Base-by-base conservation (phyloP, 2,797 vertebrate species). In the Argya squamiceps region DNA sequence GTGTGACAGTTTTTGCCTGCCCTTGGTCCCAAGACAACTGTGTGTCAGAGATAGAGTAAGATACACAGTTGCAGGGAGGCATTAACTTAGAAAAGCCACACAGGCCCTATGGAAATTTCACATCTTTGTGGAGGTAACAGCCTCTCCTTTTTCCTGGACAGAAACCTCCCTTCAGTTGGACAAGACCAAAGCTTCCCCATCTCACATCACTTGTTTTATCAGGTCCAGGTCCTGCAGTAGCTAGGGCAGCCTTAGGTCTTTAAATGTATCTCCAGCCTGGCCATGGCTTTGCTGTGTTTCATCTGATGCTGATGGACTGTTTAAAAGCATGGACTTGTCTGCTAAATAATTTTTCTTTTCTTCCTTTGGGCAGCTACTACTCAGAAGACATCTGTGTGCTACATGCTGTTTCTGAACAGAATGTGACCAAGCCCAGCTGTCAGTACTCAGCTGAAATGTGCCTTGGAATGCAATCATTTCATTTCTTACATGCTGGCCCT, bases 361-460 rank as follows among this genome's bases (percentile, higher is more conserved):
- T 67, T 22, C 56, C 88, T 87, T 88, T 27, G 80, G 32, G 22
- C 88, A 99, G 99, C 4, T 90, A 96, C 36, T 97, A 98, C 39
- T 97, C 94, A n/a, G 97, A 98, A 81, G 97, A 97, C 46, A 70
- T 99, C 71, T 99, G 99, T 71, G 62, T 98, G 82, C 98, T 99
- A 78, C 98, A 99, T 65, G 15, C 64, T 11, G 65, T 73, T 58
- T 70, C 98, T 19, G 96, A 89, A 21, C 49, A 84, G 60, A 71
- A 93, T 4, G 94, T 98, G 84, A 97, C 98, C 26, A 98, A 98
- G 98, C 95, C 99, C 34, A 84, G 96, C 87, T 99, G 99, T 92
- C 97, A 98, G 65, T 98, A 98, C 97, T 93, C 97, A 29, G 97
- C 98, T 7, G 97, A 98, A 53, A 98, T 95, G 79, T 99, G 99